These are phyloP conservation scores for Neodontobutis hainanensis DNA, from an alignment of 2,113 vertebrate genomes.

Conservation along the genomic window DNA sequence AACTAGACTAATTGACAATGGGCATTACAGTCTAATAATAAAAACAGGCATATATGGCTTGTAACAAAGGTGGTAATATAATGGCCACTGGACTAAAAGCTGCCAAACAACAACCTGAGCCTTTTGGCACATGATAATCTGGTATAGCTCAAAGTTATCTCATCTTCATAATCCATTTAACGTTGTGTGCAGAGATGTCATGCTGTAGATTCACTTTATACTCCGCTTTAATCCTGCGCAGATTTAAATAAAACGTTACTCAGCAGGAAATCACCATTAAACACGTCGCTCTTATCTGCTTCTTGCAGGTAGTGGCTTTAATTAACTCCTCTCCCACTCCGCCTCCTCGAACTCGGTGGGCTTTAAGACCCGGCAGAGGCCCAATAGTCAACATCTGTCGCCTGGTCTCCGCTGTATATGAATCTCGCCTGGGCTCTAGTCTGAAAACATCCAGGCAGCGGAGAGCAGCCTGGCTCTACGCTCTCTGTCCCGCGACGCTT, in stretches of 20 bases:
- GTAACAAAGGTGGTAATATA: too few species aligned
- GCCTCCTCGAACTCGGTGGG: slow-evolving; percentile 22
- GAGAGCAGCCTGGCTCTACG: slow-evolving; percentile 72
- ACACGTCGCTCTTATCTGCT: slow-evolving; percentile 41
- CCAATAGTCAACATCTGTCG: slow-evolving; percentile 78
- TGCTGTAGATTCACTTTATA: slow-evolving; percentile 12
- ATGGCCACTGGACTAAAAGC: too few species aligned
- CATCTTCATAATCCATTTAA: slow-evolving; percentile 14
- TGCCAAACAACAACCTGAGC: too few species aligned
- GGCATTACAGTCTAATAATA: too few species aligned
- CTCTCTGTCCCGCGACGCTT: slow-evolving; percentile 11
- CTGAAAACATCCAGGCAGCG: slow-evolving; percentile 46
- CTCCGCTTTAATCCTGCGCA: slow-evolving; percentile 23
- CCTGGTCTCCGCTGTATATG: slow-evolving; percentile 49
- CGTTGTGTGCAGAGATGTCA: slow-evolving; percentile 13
- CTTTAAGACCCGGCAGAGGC: slow-evolving; percentile 76
- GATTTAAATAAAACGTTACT: slow-evolving; percentile 39
- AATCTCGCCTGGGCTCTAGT: slow-evolving; percentile 71
- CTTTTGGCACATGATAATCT: neutral
- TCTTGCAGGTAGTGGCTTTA: slow-evolving; percentile 49
- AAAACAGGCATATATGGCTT: too few species aligned
- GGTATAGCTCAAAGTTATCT: slow-evolving; percentile 7
- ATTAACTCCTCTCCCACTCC: slow-evolving; percentile 32
- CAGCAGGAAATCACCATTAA: slow-evolving; percentile 40
- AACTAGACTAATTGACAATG: too few species aligned